Percentiles rank a stretch among this genome's conserved stretches.
Conservation (phyloP, 2,113 vertebrate genomes). For the Sinocyclocheilus maitianheensis region DNA sequence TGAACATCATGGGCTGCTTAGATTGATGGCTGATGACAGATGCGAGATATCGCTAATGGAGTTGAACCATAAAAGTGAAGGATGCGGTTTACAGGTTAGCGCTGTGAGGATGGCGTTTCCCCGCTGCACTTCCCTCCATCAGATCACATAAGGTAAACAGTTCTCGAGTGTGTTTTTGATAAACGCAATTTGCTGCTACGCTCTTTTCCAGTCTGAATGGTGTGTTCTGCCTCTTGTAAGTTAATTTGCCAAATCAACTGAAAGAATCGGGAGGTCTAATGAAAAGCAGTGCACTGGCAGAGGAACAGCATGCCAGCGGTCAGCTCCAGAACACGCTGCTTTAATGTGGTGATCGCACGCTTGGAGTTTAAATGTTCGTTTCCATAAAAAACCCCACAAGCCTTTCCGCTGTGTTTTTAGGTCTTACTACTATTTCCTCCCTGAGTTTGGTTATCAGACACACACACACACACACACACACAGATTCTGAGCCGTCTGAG, state of each 20-base stretch:
- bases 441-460: conserved; percentile 60
- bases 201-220: conserved; percentile 75
- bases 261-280: conserved; percentile 65
- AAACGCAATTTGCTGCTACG: conserved; percentile 76
- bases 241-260: conserved; percentile 72
- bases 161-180: conserved; percentile 76
- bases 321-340: conserved; percentile 70
- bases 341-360: conserved; percentile 79
- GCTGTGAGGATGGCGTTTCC: no score
- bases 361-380: conserved; percentile 72
- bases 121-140: conserved; percentile 54
- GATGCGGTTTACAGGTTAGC: neutral
- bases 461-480: conserved; percentile 31
- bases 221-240: conserved; percentile 77
- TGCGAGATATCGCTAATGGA: neutral
- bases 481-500: no score
- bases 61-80: conserved; percentile 35
- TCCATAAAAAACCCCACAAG: conserved; percentile 70
- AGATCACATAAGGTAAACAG: conserved; percentile 69
- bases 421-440: conserved; percentile 71
- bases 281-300: conserved; percentile 76
- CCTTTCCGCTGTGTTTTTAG: conserved; percentile 68
- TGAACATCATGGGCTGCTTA: no score
- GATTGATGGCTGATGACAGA: conserved; percentile 3
- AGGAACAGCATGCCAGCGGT: conserved; percentile 71